phyloP scores from a whole-genome alignment of 2,888 invertebrate genomes.

The Quadroppia sp. region DNA sequence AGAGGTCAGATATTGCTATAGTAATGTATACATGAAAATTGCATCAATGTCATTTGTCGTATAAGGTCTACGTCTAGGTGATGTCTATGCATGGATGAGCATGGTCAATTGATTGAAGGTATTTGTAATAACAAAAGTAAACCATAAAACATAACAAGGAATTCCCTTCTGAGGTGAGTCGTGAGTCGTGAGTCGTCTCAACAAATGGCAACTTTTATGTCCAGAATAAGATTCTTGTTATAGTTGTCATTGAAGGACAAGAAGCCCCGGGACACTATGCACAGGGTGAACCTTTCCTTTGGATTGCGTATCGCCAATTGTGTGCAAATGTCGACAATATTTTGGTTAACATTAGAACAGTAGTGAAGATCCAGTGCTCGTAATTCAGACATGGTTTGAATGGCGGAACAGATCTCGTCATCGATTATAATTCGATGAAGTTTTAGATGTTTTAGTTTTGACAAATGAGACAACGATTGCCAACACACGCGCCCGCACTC shows the following conservation, averaged over 20 bases:
- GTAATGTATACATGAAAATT: too few species aligned
- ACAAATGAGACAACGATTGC: conserved; percentile 26
- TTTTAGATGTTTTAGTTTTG: conserved; percentile 31
- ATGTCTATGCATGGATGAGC: too few species aligned
- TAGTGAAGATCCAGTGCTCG: conserved; percentile 38
- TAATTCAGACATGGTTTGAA: conserved; percentile 22
- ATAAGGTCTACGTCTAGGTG: too few species aligned
- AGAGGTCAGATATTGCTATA: too few species aligned
- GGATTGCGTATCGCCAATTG: conserved; percentile 32
- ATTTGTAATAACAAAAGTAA: too few species aligned
- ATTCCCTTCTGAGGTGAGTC: too few species aligned
- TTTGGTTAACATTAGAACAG: conserved; percentile 41
- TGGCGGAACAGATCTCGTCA: conserved; percentile 33
- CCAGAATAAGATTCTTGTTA: conserved; percentile 31
- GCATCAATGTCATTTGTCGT: too few species aligned
- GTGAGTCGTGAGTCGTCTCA: too few species aligned
- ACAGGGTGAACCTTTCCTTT: neutral
- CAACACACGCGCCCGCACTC: conserved; percentile 32
- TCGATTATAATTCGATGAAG: conserved; percentile 40
- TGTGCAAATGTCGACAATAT: conserved; percentile 32
- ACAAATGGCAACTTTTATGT: conserved; percentile 36
- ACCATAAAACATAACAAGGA: too few species aligned
- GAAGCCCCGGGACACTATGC: conserved; percentile 36
- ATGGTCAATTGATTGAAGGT: too few species aligned
- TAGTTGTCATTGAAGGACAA: conserved; percentile 1